Conservation (phyloP, 2,888 invertebrate species). For the Xestoiulus laeticollis region DNA sequence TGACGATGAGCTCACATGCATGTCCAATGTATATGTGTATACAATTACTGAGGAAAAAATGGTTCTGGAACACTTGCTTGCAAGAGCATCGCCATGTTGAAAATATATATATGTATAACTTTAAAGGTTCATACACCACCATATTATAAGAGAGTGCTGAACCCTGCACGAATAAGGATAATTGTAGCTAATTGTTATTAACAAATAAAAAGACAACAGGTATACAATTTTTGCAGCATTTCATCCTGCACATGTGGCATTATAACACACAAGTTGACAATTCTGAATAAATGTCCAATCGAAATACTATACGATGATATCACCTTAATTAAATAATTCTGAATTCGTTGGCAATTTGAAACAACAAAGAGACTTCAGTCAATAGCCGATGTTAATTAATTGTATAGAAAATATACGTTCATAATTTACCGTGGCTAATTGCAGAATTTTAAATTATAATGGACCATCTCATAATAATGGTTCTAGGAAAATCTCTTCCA, state of each 20-base stretch:
- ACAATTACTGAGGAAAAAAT: too few species aligned
- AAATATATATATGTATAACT: neutral
- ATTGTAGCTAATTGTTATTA: neutral
- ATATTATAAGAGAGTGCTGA: too few species aligned
- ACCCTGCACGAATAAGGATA: neutral
- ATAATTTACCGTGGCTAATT: too few species aligned
- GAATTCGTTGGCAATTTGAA: neutral
- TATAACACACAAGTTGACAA: neutral
- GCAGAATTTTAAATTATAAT: too few species aligned
- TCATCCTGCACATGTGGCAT: neutral
- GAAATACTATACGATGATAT: neutral
- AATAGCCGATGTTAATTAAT: too few species aligned
- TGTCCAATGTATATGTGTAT: too few species aligned
- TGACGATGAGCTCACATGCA: too few species aligned
- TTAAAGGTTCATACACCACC: neutral
- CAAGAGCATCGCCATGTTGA: too few species aligned
- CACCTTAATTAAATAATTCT: neutral
- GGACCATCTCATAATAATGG: too few species aligned
- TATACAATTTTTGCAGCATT: neutral
- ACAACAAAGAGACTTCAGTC: neutral
- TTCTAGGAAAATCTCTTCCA: too few species aligned
- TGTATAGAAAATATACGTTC: too few species aligned
- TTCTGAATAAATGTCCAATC: neutral
- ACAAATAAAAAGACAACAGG: neutral
- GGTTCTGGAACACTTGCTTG: too few species aligned